Evolutionary conservation across 2,797 vertebrate species (phyloP), one percentile per base, ranked within the genome.

Genomic region (Fringilla coelebs): DNA sequence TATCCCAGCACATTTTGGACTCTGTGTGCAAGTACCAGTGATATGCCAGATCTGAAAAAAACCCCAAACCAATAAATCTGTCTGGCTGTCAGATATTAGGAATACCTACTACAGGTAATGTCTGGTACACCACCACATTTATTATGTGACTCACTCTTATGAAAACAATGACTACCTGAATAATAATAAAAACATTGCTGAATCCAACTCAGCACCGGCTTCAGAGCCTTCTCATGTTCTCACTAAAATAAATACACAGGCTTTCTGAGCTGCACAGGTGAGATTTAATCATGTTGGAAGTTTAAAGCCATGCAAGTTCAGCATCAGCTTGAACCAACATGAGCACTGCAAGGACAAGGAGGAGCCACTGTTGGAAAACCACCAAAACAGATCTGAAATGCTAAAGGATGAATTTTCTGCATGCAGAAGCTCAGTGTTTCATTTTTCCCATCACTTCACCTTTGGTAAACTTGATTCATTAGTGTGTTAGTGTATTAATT

Each of bases 401-500:
- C 31, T 55, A 76, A 91, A 76, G 36, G 29, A 36, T 14, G 10
- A 24, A 34, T 86, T 92, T 91, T 74, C 63, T 63, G 67, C 17
- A 46, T 73, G 86, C 36, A 71, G 57, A 77, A 83, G 49, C 43
- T 40, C 67, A 28, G 24, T 4, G 26, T 84, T 94, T 95, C 52
- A 63, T 55, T 32, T 15, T 22, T 67, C 60, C 79, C 77, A 71
- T 13, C 32, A 46, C 49, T 49, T 96, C 93, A 95, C 83, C 93
- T 96, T 86, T 84, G 45, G 76, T 96, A 97, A 96, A 96, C 84
- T 90, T 94, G 89, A 97, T 97, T 97, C 94, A 97, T 97, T 97
- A 97, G 81, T 66, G 81, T 67, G 96, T 97, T 97, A 97, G 75
- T 68, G 80, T 54, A 94, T 94, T 97, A 96, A 97, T 25, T 97